Conservation (phyloP, 2,113 vertebrate species). For the Lota lota region DNA sequence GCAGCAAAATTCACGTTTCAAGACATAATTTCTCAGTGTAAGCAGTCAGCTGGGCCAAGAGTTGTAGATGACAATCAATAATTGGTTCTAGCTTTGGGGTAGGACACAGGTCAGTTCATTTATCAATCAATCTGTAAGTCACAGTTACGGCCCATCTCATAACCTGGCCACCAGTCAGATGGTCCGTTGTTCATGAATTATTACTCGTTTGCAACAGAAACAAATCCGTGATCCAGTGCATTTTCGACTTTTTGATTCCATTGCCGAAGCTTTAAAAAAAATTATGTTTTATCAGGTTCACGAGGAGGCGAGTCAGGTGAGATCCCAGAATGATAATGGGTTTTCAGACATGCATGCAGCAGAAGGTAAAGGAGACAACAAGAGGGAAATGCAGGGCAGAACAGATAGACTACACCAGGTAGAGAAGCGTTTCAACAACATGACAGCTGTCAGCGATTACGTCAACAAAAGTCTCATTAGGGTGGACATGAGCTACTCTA, state of each 20-base stretch:
- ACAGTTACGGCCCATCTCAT: neutral
- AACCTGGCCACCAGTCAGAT: no score
- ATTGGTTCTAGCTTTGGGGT: neutral
- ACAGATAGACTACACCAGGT: neutral
- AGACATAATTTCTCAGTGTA: neutral
- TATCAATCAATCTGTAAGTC: neutral
- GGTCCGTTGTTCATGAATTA: no score
- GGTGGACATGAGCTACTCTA: slow-evolving; percentile 34
- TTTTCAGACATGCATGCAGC: neutral
- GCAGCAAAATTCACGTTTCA: neutral
- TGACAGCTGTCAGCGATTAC: slow-evolving; percentile 40
- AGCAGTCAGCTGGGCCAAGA: neutral
- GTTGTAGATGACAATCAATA: neutral
- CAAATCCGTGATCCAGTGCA: no score
- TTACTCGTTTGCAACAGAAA: no score
- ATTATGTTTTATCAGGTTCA: neutral
- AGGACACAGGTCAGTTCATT: neutral
- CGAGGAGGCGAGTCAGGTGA: neutral
- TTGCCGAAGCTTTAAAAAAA: no score
- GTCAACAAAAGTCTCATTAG: slow-evolving; percentile 40
- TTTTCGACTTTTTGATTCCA: no score
- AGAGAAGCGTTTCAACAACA: slow-evolving; percentile 7
- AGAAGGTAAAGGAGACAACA: neutral
- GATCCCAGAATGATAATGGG: neutral
- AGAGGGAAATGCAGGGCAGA: neutral